Evolutionary conservation across 2,797 vertebrate species (phyloP).

Genomic region (Notolabrus celidotus): DNA sequence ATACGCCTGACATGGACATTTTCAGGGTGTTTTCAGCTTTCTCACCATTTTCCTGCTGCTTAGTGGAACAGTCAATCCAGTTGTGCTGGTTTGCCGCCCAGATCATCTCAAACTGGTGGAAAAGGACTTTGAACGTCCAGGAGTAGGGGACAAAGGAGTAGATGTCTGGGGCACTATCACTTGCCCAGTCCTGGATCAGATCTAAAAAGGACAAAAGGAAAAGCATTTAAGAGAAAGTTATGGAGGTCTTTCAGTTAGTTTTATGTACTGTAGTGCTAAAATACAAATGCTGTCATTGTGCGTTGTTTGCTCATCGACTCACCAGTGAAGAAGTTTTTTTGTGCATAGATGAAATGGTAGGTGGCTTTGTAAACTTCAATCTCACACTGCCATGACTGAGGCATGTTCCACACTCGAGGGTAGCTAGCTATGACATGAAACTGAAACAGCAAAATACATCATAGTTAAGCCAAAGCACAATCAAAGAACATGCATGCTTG

Average conservation of each 20-base stretch:
- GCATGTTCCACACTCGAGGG: conserved; percentile 97
- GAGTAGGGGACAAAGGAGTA: conserved; percentile 98
- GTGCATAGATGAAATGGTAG: conserved; percentile 98
- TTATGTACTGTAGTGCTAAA: neutral
- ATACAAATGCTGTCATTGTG: neutral
- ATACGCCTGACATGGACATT: neutral
- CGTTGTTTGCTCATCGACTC: conserved; percentile 41
- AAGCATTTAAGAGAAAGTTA: neutral
- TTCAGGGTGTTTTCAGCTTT: neutral
- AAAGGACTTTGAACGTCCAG: conserved; percentile 98
- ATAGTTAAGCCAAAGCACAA: neutral
- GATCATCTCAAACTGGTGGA: conserved; percentile 99
- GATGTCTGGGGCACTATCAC: conserved; percentile 95
- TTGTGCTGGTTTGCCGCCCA: conserved; percentile 99
- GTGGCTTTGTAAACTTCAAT: conserved; percentile 99
- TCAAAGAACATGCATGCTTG: neutral
- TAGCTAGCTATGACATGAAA: conserved; percentile 97
- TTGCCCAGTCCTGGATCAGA: conserved; percentile 98
- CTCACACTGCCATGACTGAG: conserved; percentile 98
- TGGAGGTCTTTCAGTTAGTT: neutral
- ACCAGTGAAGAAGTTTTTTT: conserved; percentile 99
- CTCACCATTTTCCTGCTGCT: conserved; percentile 98
- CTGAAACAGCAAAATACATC: conserved; percentile 70
- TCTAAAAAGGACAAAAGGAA: conserved; percentile 79
- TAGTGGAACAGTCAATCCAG: conserved; percentile 99